phyloP scores from a whole-genome alignment of 2,113 vertebrate species.

The Coreoperca whiteheadi region DNA sequence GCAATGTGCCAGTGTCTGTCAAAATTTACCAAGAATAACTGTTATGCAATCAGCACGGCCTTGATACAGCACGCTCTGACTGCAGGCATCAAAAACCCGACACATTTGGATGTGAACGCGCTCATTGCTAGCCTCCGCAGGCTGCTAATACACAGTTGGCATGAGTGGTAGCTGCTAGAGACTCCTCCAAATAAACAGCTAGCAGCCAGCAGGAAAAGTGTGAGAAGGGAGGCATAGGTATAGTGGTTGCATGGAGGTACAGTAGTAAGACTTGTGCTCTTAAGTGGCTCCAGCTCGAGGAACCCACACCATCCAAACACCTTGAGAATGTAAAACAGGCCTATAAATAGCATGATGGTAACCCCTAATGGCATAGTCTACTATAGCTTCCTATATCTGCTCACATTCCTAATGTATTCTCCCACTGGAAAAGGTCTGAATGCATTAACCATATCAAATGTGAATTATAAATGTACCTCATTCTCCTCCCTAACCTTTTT shows the following conservation, averaged over 20 bases:
- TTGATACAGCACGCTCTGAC: slow-evolving; percentile 20
- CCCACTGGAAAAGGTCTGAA: slow-evolving; percentile 51
- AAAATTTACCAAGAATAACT: slow-evolving; percentile 67
- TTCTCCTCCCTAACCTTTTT: slow-evolving; percentile 33
- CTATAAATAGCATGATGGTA: slow-evolving; percentile 68
- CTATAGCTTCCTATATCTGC: slow-evolving; percentile 41
- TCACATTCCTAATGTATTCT: slow-evolving; percentile 57
- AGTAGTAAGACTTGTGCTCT: not conserved
- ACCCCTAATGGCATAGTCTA: slow-evolving; percentile 54
- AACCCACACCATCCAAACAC: slow-evolving; percentile 9
- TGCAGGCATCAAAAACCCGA: slow-evolving; percentile 8
- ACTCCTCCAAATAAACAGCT: slow-evolving; percentile 24
- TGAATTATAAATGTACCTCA: slow-evolving; percentile 47
- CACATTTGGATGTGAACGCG: slow-evolving; percentile 5
- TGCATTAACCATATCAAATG: slow-evolving; percentile 66
- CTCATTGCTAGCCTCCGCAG: not conserved
- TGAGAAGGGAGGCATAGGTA: not conserved
- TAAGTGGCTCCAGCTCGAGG: slow-evolving; percentile 4
- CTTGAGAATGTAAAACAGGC: slow-evolving; percentile 25
- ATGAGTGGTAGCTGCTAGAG: slow-evolving; percentile 2
- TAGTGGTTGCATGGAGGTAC: not conserved
- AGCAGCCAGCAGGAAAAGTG: not conserved
- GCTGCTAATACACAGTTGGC: slow-evolving; percentile 10
- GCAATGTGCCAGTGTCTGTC: slow-evolving; percentile 55
- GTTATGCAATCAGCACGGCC: slow-evolving; percentile 53